Conservation (phyloP, 2,113 vertebrate species). For the human region DNA sequence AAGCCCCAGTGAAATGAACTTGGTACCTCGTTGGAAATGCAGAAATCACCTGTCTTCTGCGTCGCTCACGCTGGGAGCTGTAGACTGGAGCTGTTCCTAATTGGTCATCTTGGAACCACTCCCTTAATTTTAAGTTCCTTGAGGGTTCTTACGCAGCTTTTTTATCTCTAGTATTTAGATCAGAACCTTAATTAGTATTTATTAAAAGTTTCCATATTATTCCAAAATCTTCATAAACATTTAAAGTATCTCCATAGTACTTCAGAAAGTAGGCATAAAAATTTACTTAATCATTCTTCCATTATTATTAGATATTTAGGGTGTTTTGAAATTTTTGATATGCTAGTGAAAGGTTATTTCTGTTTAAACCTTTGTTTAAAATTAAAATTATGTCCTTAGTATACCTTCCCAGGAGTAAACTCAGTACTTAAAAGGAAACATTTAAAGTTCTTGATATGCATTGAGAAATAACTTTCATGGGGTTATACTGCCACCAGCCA, state of each 20-base stretch:
- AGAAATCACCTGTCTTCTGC: too few species aligned
- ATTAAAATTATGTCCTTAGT: slow-evolving; percentile 14
- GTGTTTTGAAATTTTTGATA: not conserved
- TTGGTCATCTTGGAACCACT: too few species aligned
- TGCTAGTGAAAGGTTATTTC: not conserved
- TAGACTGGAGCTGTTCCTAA: too few species aligned
- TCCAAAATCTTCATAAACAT: slow-evolving; percentile 47
- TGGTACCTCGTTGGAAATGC: too few species aligned
- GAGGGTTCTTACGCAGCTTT: not conserved
- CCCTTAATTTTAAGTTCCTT: too few species aligned
- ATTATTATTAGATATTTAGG: not conserved
- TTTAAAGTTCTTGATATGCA: not conserved
- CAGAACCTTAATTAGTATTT: not conserved
- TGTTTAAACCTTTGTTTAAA: slow-evolving; percentile 12
- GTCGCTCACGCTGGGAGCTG: too few species aligned
- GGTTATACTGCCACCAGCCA: not conserved
- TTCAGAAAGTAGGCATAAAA: not conserved
- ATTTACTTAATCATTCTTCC: slow-evolving; percentile 34
- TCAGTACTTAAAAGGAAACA: slow-evolving; percentile 23
- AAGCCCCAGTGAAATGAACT: too few species aligned
- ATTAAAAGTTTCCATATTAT: slow-evolving; percentile 11
- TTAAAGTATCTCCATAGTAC: not conserved
- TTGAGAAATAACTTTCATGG: not conserved
- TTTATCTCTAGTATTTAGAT: not conserved
- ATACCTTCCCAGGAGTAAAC: not conserved